These are phyloP conservation scores for Polypedilum pembai DNA, from an alignment of 1,140 invertebrate genomes.

Conservation along the genomic window DNA sequence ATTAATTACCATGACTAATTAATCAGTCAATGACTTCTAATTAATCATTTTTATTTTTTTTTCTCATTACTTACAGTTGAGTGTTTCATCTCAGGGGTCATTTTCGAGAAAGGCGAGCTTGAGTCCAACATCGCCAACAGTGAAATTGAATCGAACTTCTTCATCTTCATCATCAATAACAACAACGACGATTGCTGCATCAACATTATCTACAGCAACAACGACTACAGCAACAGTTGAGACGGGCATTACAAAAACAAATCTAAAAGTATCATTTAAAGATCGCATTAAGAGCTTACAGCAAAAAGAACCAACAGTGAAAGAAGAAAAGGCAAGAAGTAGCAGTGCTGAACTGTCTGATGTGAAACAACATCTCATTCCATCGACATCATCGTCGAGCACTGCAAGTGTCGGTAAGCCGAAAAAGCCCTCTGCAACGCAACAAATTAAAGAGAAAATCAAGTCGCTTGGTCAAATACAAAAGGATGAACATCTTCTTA, in stretches of 20 bases:
- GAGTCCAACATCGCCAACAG: conserved; percentile 21
- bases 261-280: conserved; percentile 30
- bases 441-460: background rate
- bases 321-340: background rate
- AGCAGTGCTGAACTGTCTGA: conserved; percentile 15
- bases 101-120: conserved; percentile 23
- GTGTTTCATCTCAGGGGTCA: conserved; percentile 14
- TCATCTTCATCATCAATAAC: background rate
- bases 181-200: too few relatives aligned
- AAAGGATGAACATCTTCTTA: conserved; percentile 22
- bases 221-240: background rate
- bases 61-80: background rate
- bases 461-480: conserved; percentile 1
- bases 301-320: background rate
- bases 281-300: conserved; percentile 29
- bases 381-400: background rate
- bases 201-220: too few relatives aligned
- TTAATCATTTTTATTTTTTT: background rate
- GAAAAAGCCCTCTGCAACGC: conserved; percentile 29
- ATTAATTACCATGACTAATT: background rate
- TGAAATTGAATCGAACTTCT: background rate
- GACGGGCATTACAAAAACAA: background rate
- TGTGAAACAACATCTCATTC: conserved; percentile 27
- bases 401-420: background rate
- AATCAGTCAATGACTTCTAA: conserved; percentile 19